phyloP scores from a whole-genome alignment of 2,113 vertebrate genomes.

The Eidolon helvum region DNA sequence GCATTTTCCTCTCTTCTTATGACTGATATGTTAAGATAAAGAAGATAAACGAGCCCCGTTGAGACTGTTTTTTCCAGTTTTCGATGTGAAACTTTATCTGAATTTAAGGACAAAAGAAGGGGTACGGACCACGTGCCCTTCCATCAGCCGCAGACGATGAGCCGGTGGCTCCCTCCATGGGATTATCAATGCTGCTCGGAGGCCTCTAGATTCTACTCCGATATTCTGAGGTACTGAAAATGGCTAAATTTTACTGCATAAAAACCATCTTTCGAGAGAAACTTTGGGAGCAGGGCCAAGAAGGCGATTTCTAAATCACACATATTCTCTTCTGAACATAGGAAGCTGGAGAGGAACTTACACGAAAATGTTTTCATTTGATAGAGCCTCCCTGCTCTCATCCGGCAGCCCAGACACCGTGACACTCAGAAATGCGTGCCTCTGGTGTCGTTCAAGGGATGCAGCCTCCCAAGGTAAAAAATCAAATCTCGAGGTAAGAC shows the following conservation, averaged over 20 bases:
- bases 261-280: neutral
- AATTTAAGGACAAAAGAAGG: neutral
- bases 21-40: slow-evolving; percentile 24
- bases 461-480: neutral
- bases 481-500: neutral
- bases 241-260: neutral
- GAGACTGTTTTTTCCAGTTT: slow-evolving; percentile 43
- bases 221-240: neutral
- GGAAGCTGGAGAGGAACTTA: slow-evolving; percentile 1
- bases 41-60: neutral
- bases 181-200: neutral
- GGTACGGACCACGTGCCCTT: slow-evolving; percentile 4
- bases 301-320: neutral
- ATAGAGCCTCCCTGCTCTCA: neutral
- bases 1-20: neutral
- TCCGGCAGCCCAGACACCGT: neutral
- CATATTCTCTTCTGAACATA: slow-evolving; percentile 27
- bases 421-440: neutral
- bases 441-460: slow-evolving; percentile 11
- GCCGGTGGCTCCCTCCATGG: neutral
- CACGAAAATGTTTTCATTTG: neutral
- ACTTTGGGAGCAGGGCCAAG: neutral
- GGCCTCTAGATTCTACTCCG: neutral
- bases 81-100: neutral
- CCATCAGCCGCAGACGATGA: neutral